Base-by-base conservation (phyloP, 1,140 invertebrate species). In the Lordiphosa mommai region DNA sequence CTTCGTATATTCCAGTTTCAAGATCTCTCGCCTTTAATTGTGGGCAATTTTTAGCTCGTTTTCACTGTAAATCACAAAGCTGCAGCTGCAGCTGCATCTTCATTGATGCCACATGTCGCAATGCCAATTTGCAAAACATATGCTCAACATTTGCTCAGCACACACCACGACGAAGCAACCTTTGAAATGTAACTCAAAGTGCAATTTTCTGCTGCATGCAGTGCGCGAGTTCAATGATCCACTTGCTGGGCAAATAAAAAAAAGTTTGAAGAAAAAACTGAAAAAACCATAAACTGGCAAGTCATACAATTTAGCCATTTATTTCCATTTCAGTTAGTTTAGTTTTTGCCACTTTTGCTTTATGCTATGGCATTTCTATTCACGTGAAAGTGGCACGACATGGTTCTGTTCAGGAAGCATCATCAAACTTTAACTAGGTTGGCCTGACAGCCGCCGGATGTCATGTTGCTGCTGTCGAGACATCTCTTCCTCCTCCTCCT, bases 381-480 rank as follows among this genome's bases (percentile, higher is more conserved):
- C 77, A 80, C 37, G 52, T 41, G 58, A 76, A 80, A 74, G 67
- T 82, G 76, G 76, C 76, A 80, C 76, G 61, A 82, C 74, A 65
- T 79, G 68, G 49, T 56, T 44, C 46, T 67, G 63, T 67, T 58
- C 63, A 67, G 63, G 63, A 67, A 67, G 63, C 63, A 67, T 67
- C 63, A 44, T 67, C 63, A 30, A 68, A 68, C 63, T 27, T 60
- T 47, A 64, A 64, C 67, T 68, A 64, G 34, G 49, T 51, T 47
- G 38, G 34, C 16, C 53, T 59, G 68, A 61, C 69, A 66, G 69
- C 61, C 70, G 70, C 71, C 70, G 70, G 70, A 68, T 73, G 58
- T 67, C 63, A 67, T 67, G 63, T 67, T 58, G 64, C 51, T 67
- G 44, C 43, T 46, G 63, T 38, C 61, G 66, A 43, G 59, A 67